phyloP scores from a whole-genome alignment of 2,113 vertebrate species.

The Halichoerus grypus region DNA sequence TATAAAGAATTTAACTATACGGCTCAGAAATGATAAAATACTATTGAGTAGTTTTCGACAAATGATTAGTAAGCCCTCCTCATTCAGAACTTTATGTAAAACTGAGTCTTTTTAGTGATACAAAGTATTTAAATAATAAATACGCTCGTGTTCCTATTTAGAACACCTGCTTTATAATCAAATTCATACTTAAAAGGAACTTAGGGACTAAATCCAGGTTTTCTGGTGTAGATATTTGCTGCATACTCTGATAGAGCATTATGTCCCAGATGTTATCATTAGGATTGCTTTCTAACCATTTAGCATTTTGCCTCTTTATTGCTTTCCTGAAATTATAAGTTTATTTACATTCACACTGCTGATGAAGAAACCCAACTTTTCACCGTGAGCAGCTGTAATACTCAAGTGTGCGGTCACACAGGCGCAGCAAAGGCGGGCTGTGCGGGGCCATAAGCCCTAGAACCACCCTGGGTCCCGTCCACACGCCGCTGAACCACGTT shows the following conservation, averaged over 20 bases:
- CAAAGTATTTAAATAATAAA: background rate
- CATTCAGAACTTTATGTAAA: background rate
- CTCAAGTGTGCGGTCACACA: constrained; percentile 84
- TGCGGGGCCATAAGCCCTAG: constrained; percentile 82
- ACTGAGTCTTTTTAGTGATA: background rate
- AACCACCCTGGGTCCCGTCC: constrained; percentile 78
- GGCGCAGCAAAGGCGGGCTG: constrained; percentile 78
- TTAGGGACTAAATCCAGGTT: background rate
- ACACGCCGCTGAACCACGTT: constrained; percentile 84
- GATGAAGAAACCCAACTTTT: constrained; percentile 81
- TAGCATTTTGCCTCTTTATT: constrained; percentile 83
- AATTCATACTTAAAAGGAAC: constrained; percentile 51
- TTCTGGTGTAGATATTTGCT: background rate
- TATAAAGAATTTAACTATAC: background rate
- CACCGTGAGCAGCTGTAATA: constrained; percentile 90
- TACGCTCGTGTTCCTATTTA: background rate
- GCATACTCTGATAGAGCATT: constrained; percentile 26
- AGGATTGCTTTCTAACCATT: constrained; percentile 87
- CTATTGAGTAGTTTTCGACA: background rate
- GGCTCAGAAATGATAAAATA: background rate
- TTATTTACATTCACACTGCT: constrained; percentile 86
- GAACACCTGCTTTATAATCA: constrained; percentile 25
- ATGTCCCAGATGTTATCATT: constrained; percentile 85
- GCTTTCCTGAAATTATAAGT: constrained; percentile 79
- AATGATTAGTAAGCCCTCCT: background rate